A percentile compares a stretch with the other conserved stretches of the same genome.
Conservation (phyloP, 2,888 invertebrate species). For the Thymelicus lineola region DNA sequence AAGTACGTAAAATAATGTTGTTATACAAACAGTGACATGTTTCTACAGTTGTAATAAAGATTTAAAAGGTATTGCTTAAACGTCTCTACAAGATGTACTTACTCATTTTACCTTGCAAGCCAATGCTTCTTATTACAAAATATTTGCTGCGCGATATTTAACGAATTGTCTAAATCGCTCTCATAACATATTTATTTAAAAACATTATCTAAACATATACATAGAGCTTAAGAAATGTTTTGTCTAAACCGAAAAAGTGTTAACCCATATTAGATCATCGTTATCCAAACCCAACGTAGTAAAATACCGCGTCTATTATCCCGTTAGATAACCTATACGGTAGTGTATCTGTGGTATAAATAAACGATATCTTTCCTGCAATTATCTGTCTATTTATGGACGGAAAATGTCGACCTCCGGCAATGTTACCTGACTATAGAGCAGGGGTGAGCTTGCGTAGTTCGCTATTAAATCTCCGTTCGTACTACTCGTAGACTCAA, state of each 20-base stretch:
- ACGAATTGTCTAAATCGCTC: no score
- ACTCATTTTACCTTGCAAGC: no score
- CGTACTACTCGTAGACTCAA: background rate
- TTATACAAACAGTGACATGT: no score
- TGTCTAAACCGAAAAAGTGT: background rate
- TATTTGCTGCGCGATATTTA: no score
- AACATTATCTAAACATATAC: no score
- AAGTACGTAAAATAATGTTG: no score
- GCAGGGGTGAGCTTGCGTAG: constrained; percentile 38
- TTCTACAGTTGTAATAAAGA: no score
- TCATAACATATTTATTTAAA: no score
- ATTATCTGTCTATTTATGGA: constrained; percentile 70
- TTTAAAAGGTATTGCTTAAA: no score
- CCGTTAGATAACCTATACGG: constrained; percentile 14
- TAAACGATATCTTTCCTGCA: constrained; percentile 67
- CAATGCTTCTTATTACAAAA: no score
- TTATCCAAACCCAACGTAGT: background rate
- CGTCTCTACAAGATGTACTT: no score
- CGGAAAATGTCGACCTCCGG: constrained; percentile 68
- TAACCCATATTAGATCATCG: constrained; percentile 3
- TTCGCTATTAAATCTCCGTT: constrained; percentile 14
- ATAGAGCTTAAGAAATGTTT: no score
- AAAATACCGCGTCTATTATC: background rate
- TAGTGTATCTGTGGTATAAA: constrained; percentile 59
- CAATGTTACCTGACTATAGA: constrained; percentile 49